Percentiles rank a stretch among this genome's conserved stretches.
These are phyloP conservation scores for Macrocentrus cingulum DNA, from an alignment of 1,140 invertebrate genomes.

Conservation along the genomic window DNA sequence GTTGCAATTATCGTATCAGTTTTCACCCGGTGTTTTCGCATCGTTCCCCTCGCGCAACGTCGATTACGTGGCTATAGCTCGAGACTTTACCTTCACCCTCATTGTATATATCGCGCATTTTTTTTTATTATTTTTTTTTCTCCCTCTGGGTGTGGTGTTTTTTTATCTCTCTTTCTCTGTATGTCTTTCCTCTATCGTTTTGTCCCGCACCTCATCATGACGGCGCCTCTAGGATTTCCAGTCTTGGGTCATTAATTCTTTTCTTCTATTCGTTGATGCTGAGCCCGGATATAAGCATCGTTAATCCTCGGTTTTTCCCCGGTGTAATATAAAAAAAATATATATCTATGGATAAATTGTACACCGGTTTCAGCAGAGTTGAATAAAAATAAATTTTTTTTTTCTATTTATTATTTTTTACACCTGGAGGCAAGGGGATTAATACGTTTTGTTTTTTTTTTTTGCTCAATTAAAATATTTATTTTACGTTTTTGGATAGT, in stretches of 20 bases:
- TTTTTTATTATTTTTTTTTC: slow-evolving; percentile 4
- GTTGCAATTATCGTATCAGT: slow-evolving; percentile 13
- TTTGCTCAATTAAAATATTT: too few species aligned
- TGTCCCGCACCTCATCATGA: slow-evolving; percentile 2
- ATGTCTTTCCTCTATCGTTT: background rate
- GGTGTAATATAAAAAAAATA: slow-evolving; percentile 1
- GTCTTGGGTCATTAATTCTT: slow-evolving; percentile 26
- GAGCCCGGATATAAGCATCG: slow-evolving; percentile 22
- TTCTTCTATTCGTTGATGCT: slow-evolving; percentile 18
- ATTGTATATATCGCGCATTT: background rate
- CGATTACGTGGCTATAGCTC: slow-evolving; percentile 10
- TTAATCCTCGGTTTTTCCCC: slow-evolving; percentile 21
- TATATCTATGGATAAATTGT: too few species aligned
- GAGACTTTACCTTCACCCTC: slow-evolving; percentile 5
- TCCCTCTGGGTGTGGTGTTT: background rate
- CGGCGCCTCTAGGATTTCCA: slow-evolving; percentile 21
- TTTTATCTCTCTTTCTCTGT: slow-evolving; percentile 7
- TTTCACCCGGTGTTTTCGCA: slow-evolving; percentile 4
- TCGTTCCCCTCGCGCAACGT: background rate
- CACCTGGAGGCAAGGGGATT: too few species aligned
- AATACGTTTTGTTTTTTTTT: too few species aligned
- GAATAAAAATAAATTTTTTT: too few species aligned
- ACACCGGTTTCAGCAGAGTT: too few species aligned
- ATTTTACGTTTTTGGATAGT: too few species aligned
- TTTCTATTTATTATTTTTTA: too few species aligned